Conservation (phyloP, 1,140 invertebrate species). For the Drosophila ironensis region DNA sequence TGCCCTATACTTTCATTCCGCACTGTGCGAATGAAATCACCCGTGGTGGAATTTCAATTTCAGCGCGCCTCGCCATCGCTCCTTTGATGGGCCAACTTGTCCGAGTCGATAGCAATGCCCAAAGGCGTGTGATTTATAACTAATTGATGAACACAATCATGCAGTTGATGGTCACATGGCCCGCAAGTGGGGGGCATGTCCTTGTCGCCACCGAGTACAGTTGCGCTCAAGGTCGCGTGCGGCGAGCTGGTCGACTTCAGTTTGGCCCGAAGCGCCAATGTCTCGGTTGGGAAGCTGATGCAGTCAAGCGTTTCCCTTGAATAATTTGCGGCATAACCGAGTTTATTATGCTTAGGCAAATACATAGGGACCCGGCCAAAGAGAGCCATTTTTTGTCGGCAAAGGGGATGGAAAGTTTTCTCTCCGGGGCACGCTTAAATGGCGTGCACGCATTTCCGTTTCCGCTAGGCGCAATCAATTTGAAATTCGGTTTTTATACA, state of each 20-base stretch:
- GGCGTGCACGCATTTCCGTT: slow-evolving; percentile 67
- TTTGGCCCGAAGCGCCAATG: slow-evolving; percentile 1
- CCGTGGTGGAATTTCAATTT: slow-evolving; percentile 20
- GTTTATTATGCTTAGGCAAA: slow-evolving; percentile 52
- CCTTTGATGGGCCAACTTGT: slow-evolving; percentile 20
- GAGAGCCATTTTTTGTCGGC: no score
- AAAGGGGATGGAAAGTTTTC: background rate
- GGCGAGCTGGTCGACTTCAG: background rate
- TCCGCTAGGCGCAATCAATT: slow-evolving; percentile 61
- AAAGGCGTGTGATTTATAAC: slow-evolving; percentile 67
- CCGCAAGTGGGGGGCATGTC: slow-evolving; percentile 18
- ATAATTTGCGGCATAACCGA: slow-evolving; percentile 72
- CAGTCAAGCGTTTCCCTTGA: slow-evolving; percentile 67
- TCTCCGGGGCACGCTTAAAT: slow-evolving; percentile 23
- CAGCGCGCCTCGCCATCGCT: background rate
- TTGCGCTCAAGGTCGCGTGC: slow-evolving; percentile 50
- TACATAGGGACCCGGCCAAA: background rate
- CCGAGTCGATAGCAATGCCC: slow-evolving; percentile 11
- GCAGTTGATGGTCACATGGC: slow-evolving; percentile 43
- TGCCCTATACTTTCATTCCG: no score
- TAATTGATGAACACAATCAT: slow-evolving; percentile 73
- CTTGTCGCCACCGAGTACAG: slow-evolving; percentile 31
- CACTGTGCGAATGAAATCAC: slow-evolving; percentile 6
- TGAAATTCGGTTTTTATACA: slow-evolving; percentile 49
- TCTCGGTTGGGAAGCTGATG: slow-evolving; percentile 50